A percentile compares a stretch with the other conserved stretches of the same genome.
phyloP scores from a whole-genome alignment of 2,888 invertebrate genomes.

The Chalcosyrphus nemorum region DNA sequence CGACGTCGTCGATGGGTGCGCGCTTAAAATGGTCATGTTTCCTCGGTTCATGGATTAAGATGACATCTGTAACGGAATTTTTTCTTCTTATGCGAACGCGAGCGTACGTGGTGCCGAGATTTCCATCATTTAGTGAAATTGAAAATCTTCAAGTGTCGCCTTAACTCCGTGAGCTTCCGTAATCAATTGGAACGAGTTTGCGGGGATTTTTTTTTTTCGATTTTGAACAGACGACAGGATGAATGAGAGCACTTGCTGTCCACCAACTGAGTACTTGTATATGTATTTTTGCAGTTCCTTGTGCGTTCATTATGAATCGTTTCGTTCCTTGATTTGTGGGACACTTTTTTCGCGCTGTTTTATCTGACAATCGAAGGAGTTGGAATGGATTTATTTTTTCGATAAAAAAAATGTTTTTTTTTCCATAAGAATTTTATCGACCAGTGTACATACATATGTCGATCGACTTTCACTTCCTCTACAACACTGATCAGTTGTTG shows the following conservation, averaged over 20 bases:
- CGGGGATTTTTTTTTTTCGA: constrained; percentile 9
- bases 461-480: constrained; percentile 69
- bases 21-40: constrained; percentile 43
- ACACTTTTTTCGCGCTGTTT: not conserved
- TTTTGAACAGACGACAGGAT: constrained; percentile 26
- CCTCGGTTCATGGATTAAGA: constrained; percentile 37
- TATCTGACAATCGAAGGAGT: constrained; percentile 50
- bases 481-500: constrained; percentile 38
- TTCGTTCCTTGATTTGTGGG: constrained; percentile 47
- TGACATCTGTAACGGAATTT: constrained; percentile 58
- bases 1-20: not conserved
- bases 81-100: constrained; percentile 15
- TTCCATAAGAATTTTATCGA: constrained; percentile 44
- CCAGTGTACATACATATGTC: constrained; percentile 26
- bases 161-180: constrained; percentile 57
- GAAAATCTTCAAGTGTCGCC: constrained; percentile 61
- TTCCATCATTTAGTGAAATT: constrained; percentile 59
- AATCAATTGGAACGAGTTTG: constrained; percentile 66
- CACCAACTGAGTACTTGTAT: not conserved
- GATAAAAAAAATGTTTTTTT: constrained; percentile 1
- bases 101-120: constrained; percentile 30
- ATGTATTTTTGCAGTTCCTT: constrained; percentile 21
- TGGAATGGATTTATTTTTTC: constrained; percentile 15
- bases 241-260: constrained; percentile 33
- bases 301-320: constrained; percentile 58